These are phyloP conservation scores for Mercenaria mercenaria DNA, from an alignment of 1,140 invertebrate species.

Conservation along the genomic window DNA sequence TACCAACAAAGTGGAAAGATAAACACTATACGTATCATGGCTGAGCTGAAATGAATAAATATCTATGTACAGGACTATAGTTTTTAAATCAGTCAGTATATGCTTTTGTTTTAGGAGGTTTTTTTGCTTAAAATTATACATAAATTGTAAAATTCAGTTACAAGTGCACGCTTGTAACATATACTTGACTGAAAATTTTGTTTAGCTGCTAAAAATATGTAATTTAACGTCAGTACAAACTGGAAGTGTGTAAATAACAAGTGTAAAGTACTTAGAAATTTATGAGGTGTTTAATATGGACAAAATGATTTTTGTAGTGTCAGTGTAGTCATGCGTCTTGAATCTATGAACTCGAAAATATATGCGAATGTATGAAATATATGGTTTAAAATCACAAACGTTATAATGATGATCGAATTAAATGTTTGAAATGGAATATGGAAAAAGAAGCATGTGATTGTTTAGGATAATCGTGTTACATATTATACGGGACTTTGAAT, in stretches of 20 bases:
- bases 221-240: no score
- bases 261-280: neutral
- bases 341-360: neutral
- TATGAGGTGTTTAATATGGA: neutral
- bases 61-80: constrained; percentile 19
- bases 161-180: neutral
- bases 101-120: neutral
- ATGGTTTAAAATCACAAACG: neutral
- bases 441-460: neutral
- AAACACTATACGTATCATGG: constrained; percentile 9
- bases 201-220: neutral
- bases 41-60: neutral
- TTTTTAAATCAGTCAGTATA: neutral
- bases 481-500: neutral
- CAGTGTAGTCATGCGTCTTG: neutral
- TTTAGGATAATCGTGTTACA: neutral
- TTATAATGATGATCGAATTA: no score
- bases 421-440: neutral
- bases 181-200: neutral
- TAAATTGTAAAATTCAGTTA: neutral
- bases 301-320: constrained; percentile 1
- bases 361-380: neutral
- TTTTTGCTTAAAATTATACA: neutral
- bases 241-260: neutral
- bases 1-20: constrained; percentile 7